Conservation (phyloP, 1,140 invertebrate species). For the Cherax destructor region DNA sequence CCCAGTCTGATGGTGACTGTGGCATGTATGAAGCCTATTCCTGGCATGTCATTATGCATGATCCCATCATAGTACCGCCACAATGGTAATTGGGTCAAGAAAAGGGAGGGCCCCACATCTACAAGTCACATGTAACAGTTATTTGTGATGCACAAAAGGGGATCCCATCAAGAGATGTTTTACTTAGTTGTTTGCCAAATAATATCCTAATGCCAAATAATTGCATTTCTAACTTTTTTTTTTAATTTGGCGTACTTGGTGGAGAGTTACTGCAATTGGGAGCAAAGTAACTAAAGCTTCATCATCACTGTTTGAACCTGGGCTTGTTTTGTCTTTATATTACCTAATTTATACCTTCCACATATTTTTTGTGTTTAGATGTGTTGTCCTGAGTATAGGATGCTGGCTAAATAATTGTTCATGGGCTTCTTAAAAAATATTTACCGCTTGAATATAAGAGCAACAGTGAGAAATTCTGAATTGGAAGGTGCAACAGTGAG, state of each 20-base stretch:
- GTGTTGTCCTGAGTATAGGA: constrained; percentile 10
- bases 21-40: constrained; percentile 42
- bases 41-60: constrained; percentile 54
- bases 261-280: background rate
- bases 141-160: background rate
- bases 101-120: constrained; percentile 31
- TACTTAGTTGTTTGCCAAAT: constrained; percentile 46
- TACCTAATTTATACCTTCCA: background rate
- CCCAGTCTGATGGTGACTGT: constrained; percentile 14
- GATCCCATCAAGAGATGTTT: constrained; percentile 54
- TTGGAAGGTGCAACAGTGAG: background rate
- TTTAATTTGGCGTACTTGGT: constrained; percentile 12
- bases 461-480: background rate
- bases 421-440: background rate
- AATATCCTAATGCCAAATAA: constrained; percentile 42
- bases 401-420: constrained; percentile 9
- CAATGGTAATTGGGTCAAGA: constrained; percentile 62
- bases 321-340: constrained; percentile 9
- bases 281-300: background rate
- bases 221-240: constrained; percentile 16
- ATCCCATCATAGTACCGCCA: constrained; percentile 50
- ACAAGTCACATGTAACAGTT: background rate
- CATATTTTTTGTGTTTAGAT: constrained; percentile 6
- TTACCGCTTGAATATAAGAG: background rate
- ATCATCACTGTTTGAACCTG: background rate